Conservation (phyloP, 2,797 vertebrate genomes). For the Notolepis coatsorum region DNA sequence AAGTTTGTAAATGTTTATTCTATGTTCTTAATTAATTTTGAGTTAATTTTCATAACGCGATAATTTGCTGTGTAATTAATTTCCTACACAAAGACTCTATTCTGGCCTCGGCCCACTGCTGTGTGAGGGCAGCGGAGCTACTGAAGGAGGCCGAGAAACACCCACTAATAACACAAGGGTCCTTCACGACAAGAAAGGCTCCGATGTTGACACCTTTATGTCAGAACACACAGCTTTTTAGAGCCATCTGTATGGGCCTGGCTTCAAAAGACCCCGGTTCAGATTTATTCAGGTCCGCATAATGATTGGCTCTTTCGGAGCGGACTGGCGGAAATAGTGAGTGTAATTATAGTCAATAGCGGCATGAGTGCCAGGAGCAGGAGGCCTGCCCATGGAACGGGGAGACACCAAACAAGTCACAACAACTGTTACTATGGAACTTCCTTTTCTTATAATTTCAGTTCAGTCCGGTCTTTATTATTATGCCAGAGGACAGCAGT, state of each 20-base stretch:
- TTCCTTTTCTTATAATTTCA: slow-evolving; percentile 1
- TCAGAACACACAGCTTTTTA: slow-evolving; percentile 25
- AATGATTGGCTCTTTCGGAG: slow-evolving; percentile 47
- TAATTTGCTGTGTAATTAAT: too few species aligned
- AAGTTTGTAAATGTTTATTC: too few species aligned
- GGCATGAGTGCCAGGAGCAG: slow-evolving; percentile 53
- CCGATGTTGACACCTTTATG: slow-evolving; percentile 63
- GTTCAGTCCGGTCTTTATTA: background rate
- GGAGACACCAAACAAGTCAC: slow-evolving; percentile 62
- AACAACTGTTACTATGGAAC: slow-evolving; percentile 70
- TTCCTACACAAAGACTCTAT: slow-evolving; percentile 77
- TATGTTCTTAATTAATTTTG: too few species aligned
- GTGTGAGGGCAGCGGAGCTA: slow-evolving; percentile 52
- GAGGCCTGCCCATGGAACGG: slow-evolving; percentile 22
- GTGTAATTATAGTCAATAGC: slow-evolving; percentile 73
- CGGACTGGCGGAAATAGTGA: slow-evolving; percentile 42
- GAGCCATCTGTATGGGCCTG: slow-evolving; percentile 39
- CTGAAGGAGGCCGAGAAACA: slow-evolving; percentile 53
- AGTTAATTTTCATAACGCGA: too few species aligned
- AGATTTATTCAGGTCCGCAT: slow-evolving; percentile 28
- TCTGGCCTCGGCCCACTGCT: slow-evolving; percentile 43
- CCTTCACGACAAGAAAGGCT: slow-evolving; percentile 52
- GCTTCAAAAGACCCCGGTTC: slow-evolving; percentile 15
- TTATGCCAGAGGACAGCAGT: too few species aligned
- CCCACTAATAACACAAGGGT: slow-evolving; percentile 17